These are phyloP conservation scores for Meteorus cinctellus DNA, from an alignment of 2,888 invertebrate genomes.

Conservation along the genomic window DNA sequence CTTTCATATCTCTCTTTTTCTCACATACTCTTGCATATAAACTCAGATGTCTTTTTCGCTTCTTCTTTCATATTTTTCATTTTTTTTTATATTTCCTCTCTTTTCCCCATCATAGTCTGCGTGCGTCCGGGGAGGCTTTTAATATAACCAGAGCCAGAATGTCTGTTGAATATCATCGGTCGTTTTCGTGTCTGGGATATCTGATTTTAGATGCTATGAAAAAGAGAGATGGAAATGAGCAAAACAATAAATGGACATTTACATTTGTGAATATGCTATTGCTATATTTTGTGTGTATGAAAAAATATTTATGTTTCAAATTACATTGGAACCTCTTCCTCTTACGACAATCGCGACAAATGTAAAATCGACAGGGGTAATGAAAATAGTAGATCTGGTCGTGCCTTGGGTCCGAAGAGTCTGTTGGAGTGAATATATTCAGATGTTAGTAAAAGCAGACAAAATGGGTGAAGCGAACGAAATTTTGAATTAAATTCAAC, in stretches of 20 bases:
- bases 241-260: constrained; percentile 11
- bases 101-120: neutral
- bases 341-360: no score
- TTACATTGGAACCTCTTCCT: no score
- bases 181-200: constrained; percentile 34
- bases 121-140: constrained; percentile 26
- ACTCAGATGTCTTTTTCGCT: neutral
- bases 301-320: no score
- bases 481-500: no score
- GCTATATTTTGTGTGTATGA: neutral
- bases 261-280: neutral
- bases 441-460: no score
- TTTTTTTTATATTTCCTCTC: neutral
- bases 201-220: constrained; percentile 35
- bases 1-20: neutral
- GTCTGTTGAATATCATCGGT: constrained; percentile 53
- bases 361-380: no score
- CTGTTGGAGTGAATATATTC: no score
- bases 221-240: neutral
- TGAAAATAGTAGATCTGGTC: no score
- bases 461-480: no score
- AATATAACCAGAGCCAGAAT: constrained; percentile 45
- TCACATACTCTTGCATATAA: neutral
- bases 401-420: no score
- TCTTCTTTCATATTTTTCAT: constrained; percentile 7